Conservation (phyloP, 2,797 vertebrate species). For the Triplophysa yarkandensis region DNA sequence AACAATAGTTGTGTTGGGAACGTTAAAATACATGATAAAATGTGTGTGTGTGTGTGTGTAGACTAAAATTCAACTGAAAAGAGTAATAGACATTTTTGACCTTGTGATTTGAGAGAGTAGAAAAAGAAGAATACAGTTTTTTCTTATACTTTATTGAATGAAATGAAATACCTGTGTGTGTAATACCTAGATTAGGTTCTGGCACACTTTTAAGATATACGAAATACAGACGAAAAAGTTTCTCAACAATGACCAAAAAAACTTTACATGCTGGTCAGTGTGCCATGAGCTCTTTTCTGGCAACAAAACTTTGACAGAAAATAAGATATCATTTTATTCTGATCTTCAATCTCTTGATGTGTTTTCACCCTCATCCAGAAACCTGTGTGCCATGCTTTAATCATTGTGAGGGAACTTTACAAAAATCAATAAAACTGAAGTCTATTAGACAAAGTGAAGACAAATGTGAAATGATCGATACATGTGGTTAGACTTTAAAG, state of each 20-base stretch:
- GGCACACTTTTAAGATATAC: constrained; percentile 15
- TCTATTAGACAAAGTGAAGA: not conserved
- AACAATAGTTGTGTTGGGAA: no score
- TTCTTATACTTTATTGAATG: not conserved
- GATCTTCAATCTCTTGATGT: not conserved
- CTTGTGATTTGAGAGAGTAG: no score
- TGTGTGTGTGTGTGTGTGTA: no score
- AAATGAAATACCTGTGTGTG: not conserved
- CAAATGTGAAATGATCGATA: constrained; percentile 8
- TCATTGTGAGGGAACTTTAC: not conserved
- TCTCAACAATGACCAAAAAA: not conserved
- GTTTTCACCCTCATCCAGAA: not conserved
- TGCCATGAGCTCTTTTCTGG: not conserved
- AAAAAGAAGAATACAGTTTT: not conserved
- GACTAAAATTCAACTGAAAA: no score
- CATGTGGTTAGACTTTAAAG: not conserved
- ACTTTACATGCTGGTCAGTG: not conserved
- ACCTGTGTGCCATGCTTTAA: not conserved
- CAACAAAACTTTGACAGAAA: not conserved
- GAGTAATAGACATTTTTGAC: no score
- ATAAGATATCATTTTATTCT: not conserved
- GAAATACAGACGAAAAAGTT: constrained; percentile 1
- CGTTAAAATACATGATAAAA: no score
- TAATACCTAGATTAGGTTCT: constrained; percentile 18
- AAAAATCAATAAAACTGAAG: constrained; percentile 5